Conservation (phyloP, 2,113 vertebrate species). For the Ceyx margarethae region DNA sequence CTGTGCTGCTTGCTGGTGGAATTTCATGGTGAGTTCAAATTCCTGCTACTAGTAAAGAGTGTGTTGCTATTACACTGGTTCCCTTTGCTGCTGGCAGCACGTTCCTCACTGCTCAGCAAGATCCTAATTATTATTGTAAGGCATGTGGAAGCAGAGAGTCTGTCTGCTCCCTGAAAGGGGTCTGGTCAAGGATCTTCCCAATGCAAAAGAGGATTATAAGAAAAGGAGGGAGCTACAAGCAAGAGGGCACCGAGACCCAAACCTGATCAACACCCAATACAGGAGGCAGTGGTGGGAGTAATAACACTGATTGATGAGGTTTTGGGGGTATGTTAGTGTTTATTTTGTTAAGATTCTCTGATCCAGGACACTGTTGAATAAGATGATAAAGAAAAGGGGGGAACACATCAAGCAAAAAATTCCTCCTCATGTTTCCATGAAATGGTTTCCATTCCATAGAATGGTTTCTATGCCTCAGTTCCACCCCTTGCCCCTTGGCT, state of each 20-base stretch:
- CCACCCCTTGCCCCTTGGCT: too few species aligned
- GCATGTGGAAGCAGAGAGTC: rapidly evolving
- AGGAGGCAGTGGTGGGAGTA: not conserved
- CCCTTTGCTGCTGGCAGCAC: not conserved
- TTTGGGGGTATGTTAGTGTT: not conserved
- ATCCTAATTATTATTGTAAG: not conserved
- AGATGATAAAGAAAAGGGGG: not conserved
- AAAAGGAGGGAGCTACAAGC: not conserved
- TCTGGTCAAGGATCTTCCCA: not conserved
- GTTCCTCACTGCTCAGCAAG: not conserved
- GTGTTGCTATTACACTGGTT: not conserved
- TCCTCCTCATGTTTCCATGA: too few species aligned
- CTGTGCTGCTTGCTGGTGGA: not conserved
- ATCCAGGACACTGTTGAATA: not conserved
- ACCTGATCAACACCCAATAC: not conserved
- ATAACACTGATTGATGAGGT: not conserved
- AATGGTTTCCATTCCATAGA: too few species aligned
- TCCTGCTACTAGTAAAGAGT: not conserved
- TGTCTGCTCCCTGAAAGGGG: not conserved
- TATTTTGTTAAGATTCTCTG: not conserved
- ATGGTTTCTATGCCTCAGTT: too few species aligned
- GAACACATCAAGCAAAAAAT: not conserved
- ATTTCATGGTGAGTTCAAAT: not conserved
- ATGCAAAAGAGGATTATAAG: not conserved
- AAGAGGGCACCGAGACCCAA: not conserved